Evolutionary conservation across 2,113 vertebrate genomes (phyloP).

Genomic region (Proterorhinus semilunaris): DNA sequence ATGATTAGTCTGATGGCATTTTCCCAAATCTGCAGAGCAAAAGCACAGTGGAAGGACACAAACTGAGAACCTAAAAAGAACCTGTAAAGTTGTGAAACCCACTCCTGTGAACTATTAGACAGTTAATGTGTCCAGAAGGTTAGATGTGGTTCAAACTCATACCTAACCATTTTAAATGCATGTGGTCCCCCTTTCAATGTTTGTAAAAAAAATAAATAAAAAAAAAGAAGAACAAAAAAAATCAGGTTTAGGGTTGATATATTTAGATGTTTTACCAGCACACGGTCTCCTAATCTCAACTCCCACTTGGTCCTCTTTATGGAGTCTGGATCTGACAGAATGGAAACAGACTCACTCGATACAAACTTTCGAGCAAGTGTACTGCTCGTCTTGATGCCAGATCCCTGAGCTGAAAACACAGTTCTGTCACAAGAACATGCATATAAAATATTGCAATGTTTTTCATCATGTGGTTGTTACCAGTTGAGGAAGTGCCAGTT

Average conservation of each 20-base stretch:
- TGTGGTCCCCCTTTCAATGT: too few species aligned
- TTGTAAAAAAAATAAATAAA: too few species aligned
- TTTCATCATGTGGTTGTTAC: constrained; percentile 6
- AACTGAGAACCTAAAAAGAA: too few species aligned
- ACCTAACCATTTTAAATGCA: too few species aligned
- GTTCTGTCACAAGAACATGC: not conserved
- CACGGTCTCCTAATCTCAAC: constrained; percentile 90
- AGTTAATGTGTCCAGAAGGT: too few species aligned
- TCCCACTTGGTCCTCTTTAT: constrained; percentile 90
- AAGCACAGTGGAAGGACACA: too few species aligned
- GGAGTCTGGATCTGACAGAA: constrained; percentile 91
- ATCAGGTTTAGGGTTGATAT: not conserved
- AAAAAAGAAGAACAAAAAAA: not conserved
- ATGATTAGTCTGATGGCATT: too few species aligned
- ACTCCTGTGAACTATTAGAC: too few species aligned
- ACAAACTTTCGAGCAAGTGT: constrained; percentile 79
- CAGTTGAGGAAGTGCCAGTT: constrained; percentile 50
- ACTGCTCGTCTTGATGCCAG: constrained; percentile 35
- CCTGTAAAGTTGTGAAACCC: too few species aligned
- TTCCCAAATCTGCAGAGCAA: too few species aligned
- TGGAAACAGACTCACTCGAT: constrained; percentile 89
- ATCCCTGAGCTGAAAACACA: constrained; percentile 26
- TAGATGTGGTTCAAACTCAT: too few species aligned
- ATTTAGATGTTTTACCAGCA: constrained; percentile 81
- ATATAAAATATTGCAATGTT: not conserved